phyloP scores from a whole-genome alignment of 30 jellyfish, hydroid and myxozoan species.

The Mastigias papua region DNA sequence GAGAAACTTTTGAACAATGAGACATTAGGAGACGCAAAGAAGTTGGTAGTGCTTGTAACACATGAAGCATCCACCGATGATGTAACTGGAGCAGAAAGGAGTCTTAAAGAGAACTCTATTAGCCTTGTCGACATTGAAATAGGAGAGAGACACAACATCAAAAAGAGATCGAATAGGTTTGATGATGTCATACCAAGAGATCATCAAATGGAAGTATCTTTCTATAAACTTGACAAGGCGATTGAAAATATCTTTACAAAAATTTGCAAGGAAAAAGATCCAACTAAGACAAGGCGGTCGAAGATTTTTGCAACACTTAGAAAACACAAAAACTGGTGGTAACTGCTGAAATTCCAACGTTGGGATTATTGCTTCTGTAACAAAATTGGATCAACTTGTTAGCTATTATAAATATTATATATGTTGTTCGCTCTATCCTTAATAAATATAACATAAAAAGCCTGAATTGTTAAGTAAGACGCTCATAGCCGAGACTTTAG shows the following conservation, averaged over 20 bases:
- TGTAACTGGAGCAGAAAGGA: conserved; percentile 84
- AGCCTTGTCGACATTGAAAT: conserved; percentile 95
- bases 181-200: conserved; percentile 82
- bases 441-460: too few relatives aligned
- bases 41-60: conserved; percentile 86
- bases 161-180: conserved; percentile 51
- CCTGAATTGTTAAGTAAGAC: too few relatives aligned
- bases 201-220: conserved; percentile 94
- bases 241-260: conserved; percentile 80
- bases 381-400: too few relatives aligned
- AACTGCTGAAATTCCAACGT: neutral
- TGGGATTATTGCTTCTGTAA: neutral
- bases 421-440: too few relatives aligned
- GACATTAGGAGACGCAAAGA: conserved; percentile 58
- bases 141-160: conserved; percentile 82
- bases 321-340: conserved; percentile 54
- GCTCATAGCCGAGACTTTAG: too few relatives aligned
- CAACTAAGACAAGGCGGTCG: conserved; percentile 55
- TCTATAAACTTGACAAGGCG: conserved; percentile 85
- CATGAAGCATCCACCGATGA: conserved; percentile 92
- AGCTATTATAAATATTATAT: too few relatives aligned
- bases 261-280: conserved; percentile 81
- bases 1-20: conserved; percentile 59
- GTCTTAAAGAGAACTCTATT: conserved; percentile 84
- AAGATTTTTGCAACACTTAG: conserved; percentile 49